Evolutionary conservation across 2,888 invertebrate species (phyloP).

Genomic region (Tanaodytes sp.): DNA sequence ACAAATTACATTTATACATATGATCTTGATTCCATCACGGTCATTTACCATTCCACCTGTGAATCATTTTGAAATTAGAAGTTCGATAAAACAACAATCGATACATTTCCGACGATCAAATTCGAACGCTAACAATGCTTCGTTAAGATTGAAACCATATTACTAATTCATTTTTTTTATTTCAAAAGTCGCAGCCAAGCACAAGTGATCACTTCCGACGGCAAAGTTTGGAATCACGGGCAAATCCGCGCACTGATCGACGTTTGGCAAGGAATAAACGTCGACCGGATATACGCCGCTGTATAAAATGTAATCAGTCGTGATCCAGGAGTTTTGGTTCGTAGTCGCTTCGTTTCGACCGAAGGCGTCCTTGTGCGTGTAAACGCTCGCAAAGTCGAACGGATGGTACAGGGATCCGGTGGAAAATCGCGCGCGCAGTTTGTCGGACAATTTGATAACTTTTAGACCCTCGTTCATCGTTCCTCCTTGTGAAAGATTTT

Average conservation of each 20-base stretch:
- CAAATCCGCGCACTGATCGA: slow-evolving; percentile 75
- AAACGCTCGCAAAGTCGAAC: slow-evolving; percentile 81
- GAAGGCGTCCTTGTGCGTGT: slow-evolving; percentile 75
- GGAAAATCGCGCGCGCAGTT: slow-evolving; percentile 56
- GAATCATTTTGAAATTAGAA: no score
- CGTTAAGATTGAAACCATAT: no score
- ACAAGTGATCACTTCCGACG: slow-evolving; percentile 89
- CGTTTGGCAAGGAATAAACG: slow-evolving; percentile 79
- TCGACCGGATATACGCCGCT: slow-evolving; percentile 74
- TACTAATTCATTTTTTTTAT: no score
- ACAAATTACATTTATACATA: no score
- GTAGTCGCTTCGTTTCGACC: slow-evolving; percentile 81
- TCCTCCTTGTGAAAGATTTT: no score
- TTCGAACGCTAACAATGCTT: no score
- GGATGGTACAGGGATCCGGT: slow-evolving; percentile 76
- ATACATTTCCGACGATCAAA: no score
- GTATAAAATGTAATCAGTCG: slow-evolving; percentile 94
- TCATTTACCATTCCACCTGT: no score
- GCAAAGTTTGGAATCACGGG: slow-evolving; percentile 82
- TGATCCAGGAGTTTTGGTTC: slow-evolving; percentile 83
- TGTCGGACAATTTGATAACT: slow-evolving; percentile 76
- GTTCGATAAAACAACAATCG: no score
- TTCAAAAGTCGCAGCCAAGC: slow-evolving; percentile 82
- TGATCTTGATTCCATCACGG: no score
- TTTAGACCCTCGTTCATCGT: no score